Conservation (phyloP, 2,797 vertebrate species). For the Bradypodion ventrale region DNA sequence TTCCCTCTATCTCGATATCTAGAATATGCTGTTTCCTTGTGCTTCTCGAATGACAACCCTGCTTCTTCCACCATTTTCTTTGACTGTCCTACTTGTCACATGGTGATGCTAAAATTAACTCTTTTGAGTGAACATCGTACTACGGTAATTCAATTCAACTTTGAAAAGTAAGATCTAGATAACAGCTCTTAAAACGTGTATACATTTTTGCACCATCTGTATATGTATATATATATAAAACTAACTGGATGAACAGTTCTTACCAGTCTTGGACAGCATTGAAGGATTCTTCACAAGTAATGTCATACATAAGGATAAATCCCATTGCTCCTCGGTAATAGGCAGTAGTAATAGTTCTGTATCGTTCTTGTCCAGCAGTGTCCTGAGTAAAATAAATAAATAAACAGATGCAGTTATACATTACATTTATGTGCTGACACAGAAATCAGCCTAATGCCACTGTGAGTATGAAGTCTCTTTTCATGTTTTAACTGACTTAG, state of each 20-base stretch:
- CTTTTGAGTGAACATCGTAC: no score
- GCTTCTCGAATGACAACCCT: no score
- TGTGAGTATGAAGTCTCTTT: background rate
- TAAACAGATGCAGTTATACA: constrained; percentile 47
- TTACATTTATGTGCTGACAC: background rate
- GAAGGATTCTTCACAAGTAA: constrained; percentile 93
- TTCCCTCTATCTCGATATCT: no score
- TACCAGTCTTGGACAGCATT: constrained; percentile 93
- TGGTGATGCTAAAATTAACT: no score
- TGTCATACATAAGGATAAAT: constrained; percentile 96
- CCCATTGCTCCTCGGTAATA: constrained; percentile 97
- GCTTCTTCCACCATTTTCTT: no score
- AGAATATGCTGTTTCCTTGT: no score
- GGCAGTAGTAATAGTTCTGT: constrained; percentile 95
- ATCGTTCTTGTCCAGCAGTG: constrained; percentile 95
- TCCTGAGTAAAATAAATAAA: constrained; percentile 79
- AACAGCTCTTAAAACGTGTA: no score
- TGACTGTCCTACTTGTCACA: no score
- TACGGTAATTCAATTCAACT: no score
- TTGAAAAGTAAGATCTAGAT: no score
- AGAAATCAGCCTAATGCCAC: background rate
- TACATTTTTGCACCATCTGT: no score
- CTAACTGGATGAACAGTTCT: constrained; percentile 16
- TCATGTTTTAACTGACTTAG: background rate
- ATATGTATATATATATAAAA: background rate